Conservation (phyloP, 2,888 invertebrate genomes). For the Leptopilina syphax region DNA sequence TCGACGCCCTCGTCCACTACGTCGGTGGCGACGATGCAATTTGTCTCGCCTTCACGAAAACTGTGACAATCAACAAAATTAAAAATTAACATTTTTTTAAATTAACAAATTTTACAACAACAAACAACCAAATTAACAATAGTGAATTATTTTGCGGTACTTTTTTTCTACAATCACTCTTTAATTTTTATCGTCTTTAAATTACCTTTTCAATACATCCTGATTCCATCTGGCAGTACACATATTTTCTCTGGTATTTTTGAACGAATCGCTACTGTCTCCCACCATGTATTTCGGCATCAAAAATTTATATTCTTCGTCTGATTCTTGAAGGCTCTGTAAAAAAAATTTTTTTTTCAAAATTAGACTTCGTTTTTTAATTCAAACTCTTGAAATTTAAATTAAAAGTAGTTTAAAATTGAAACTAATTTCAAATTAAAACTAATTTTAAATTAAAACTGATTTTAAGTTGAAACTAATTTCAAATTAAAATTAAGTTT, state of each 20-base stretch:
- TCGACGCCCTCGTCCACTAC: constrained; percentile 95
- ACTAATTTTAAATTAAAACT: too few species aligned
- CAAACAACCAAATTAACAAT: too few species aligned
- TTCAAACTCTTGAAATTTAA: too few species aligned
- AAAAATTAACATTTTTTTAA: constrained; percentile 6
- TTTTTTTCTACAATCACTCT: too few species aligned
- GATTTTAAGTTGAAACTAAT: too few species aligned
- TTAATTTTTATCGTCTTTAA: too few species aligned
- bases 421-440: too few species aligned
- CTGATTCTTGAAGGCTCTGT: constrained; percentile 64
- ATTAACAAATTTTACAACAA: background rate
- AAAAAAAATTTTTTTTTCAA: constrained; percentile 27
- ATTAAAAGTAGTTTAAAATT: too few species aligned
- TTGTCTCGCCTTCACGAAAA: constrained; percentile 81
- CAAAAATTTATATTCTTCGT: constrained; percentile 80
- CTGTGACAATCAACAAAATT: constrained; percentile 62
- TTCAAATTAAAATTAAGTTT: too few species aligned
- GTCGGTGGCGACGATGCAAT: constrained; percentile 85
- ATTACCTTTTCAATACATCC: constrained; percentile 77
- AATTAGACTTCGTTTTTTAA: too few species aligned
- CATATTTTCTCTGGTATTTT: constrained; percentile 79
- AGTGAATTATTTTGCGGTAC: too few species aligned
- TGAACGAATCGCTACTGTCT: constrained; percentile 80
- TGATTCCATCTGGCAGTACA: constrained; percentile 80
- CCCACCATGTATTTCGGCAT: constrained; percentile 87